Evolutionary conservation across 2,797 vertebrate genomes (phyloP).

Genomic region (Ctenosaura bakeri): DNA sequence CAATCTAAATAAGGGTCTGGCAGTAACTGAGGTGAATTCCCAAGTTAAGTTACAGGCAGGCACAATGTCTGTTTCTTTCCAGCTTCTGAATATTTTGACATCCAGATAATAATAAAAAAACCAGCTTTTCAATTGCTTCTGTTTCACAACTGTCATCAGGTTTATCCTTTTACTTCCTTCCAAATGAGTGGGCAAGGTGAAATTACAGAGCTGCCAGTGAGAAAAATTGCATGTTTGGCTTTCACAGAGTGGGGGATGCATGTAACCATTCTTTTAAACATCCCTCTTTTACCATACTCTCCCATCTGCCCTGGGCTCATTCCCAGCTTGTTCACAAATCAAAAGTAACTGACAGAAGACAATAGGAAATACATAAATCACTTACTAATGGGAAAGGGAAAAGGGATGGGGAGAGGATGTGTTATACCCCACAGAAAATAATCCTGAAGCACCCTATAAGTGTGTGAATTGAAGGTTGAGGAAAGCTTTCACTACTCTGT

Average conservation of each 20-base stretch:
- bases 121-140: slow-evolving; percentile 27
- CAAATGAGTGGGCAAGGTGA: slow-evolving; percentile 45
- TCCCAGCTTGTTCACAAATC: slow-evolving; percentile 74
- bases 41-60: slow-evolving; percentile 21
- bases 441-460: fast-evolving
- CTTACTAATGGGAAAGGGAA: neutral
- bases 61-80: slow-evolving; percentile 38
- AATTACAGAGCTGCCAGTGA: slow-evolving; percentile 50
- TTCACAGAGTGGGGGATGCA: neutral
- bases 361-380: slow-evolving; percentile 65
- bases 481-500: fast-evolving
- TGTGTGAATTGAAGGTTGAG: slow-evolving; percentile 12
- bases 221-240: slow-evolving; percentile 40
- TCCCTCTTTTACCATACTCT: slow-evolving; percentile 39
- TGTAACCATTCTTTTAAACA: slow-evolving; percentile 56
- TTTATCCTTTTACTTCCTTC: slow-evolving; percentile 60
- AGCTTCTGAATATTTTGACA: slow-evolving; percentile 44
- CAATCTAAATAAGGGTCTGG: slow-evolving; percentile 2
- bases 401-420: neutral
- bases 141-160: slow-evolving; percentile 63
- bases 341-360: slow-evolving; percentile 64
- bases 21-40: slow-evolving; percentile 38
- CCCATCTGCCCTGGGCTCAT: slow-evolving; percentile 68
- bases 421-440: neutral
- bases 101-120: slow-evolving; percentile 30